A percentile compares a stretch with the other conserved stretches of the same genome.
phyloP scores from a whole-genome alignment of 1,140 invertebrate species.

The Acyrthosiphon pisum region DNA sequence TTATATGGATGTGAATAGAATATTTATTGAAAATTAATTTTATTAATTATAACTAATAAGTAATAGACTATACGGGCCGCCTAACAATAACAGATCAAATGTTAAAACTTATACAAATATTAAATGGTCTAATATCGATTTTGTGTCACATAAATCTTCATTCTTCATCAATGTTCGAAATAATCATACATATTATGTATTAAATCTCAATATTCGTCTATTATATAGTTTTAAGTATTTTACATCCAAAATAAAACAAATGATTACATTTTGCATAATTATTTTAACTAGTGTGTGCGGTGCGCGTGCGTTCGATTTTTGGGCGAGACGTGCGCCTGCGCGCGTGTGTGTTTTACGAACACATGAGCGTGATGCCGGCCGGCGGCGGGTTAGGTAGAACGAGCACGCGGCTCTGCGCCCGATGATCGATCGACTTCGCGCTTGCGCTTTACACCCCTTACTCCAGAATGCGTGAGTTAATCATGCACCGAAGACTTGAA shows the following conservation, averaged over 20 bases:
- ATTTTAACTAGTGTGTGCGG: not conserved
- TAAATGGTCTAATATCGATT: not conserved
- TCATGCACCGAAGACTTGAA: not conserved
- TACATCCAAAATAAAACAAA: not conserved
- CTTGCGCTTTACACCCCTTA: conserved; percentile 26
- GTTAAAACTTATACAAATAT: not conserved
- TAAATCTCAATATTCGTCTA: not conserved
- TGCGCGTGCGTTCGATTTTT: not conserved
- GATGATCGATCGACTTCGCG: conserved; percentile 49
- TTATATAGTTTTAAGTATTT: not conserved
- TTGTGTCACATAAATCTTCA: not conserved
- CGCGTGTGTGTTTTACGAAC: conserved; percentile 2
- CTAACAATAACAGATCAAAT: not conserved
- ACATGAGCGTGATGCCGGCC: conserved; percentile 50
- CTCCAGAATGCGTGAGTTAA: conserved; percentile 29
- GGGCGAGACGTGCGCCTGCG: not conserved
- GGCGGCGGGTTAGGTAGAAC: conserved; percentile 30
- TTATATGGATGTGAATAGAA: not conserved
- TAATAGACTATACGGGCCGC: too few species aligned
- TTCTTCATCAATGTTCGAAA: not conserved
- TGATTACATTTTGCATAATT: conserved; percentile 22
- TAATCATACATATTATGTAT: not conserved
- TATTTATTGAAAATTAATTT: not conserved
- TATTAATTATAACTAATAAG: not conserved
- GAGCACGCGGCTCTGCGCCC: conserved; percentile 36